Evolutionary conservation across 2,113 vertebrate species (phyloP).

Genomic region (Elephas maximus): DNA sequence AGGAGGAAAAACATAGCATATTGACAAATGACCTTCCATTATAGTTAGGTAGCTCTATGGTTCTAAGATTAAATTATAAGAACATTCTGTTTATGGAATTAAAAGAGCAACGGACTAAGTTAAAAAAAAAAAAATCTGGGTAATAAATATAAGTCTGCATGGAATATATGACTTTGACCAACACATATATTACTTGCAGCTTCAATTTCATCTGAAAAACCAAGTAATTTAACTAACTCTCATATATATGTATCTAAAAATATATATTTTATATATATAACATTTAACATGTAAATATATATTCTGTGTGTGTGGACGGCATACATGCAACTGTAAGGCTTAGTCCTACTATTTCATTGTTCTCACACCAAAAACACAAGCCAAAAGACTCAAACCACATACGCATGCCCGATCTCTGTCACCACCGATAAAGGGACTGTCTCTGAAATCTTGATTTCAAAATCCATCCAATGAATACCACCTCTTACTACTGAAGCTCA

Average conservation of each 20-base stretch:
- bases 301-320: not conserved
- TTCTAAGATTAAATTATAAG: not conserved
- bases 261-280: too few species aligned
- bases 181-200: not conserved
- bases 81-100: not conserved
- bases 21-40: not conserved
- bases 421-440: not conserved
- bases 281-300: too few species aligned
- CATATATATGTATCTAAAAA: not conserved
- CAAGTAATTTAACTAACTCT: not conserved
- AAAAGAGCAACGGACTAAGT: not conserved
- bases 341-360: not conserved
- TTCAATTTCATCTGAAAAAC: conserved; percentile 36
- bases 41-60: not conserved
- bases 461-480: not conserved
- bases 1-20: not conserved
- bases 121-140: not conserved
- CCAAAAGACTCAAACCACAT: not conserved
- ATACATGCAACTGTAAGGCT: not conserved
- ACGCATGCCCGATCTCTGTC: not conserved
- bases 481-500: not conserved
- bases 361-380: conserved; percentile 1
- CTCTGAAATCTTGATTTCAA: conserved; percentile 51
- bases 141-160: not conserved
- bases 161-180: not conserved